A percentile compares a stretch with the other conserved stretches of the same genome.
Conservation (phyloP, 2,113 vertebrate genomes). For the Ptilonorhynchus violaceus region DNA sequence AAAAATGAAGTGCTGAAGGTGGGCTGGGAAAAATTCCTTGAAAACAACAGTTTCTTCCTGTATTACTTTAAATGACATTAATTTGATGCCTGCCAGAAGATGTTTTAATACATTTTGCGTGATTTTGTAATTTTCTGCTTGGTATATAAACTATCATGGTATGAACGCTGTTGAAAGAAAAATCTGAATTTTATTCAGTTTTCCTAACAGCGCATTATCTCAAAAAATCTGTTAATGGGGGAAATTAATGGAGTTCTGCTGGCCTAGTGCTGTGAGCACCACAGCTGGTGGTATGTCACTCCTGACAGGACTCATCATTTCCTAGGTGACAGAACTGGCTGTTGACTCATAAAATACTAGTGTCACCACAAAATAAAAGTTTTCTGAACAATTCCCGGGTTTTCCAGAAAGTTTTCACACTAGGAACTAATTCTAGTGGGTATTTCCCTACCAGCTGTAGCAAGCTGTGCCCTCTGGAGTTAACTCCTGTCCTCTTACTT, state of each 20-base stretch:
- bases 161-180: neutral
- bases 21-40: neutral
- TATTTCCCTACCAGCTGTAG: neutral
- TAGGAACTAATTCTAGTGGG: neutral
- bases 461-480: neutral
- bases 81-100: neutral
- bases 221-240: neutral
- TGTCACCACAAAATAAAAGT: neutral
- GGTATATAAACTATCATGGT: neutral
- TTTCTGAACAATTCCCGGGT: neutral
- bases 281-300: neutral
- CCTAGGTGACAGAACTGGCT: neutral
- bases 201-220: neutral
- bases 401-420: neutral
- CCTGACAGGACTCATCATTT: neutral
- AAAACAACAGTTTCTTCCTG: constrained; percentile 25
- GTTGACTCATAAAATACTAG: neutral
- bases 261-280: neutral
- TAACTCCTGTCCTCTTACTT: neutral
- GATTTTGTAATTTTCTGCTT: neutral
- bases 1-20: constrained; percentile 11
- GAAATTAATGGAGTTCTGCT: neutral
- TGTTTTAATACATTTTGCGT: neutral
- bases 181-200: neutral
- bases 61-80: neutral